Evolutionary conservation across 1,140 invertebrate species (phyloP), one percentile per base, ranked within the genome.

Genomic region (Eupristina koningsbergeri): DNA sequence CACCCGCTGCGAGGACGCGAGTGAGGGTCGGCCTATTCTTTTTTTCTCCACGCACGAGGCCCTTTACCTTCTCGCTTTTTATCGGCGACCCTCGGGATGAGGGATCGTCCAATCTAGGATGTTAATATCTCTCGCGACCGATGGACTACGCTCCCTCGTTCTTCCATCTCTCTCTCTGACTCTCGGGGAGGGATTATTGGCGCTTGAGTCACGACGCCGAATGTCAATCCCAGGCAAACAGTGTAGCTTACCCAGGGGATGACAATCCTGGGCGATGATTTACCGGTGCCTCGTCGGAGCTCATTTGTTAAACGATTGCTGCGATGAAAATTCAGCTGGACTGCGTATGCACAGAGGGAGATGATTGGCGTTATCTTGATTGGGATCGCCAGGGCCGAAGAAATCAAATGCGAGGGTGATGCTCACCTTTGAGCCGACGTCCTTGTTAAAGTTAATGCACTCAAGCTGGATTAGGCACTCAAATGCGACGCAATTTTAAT

Each of bases 251-350:
- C 63, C 63, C 11, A 53, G 50, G 15, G n/a, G n/a, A n/a, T n/a
- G 50, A 53, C 63, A 31, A 64, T 64, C 29, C 31, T 11, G 15
- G 3, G 34, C 64, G 64, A 67, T 39, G 29, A 67, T 67, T 36
- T 39, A 67, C 53, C 53, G 47, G 17, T 50, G 47, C 61, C n/a
- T n/a, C 61, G 8, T 31, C 61, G 64, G 34, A 22, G 64, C 34
- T 67, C 36, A 67, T 71, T 41, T n/a, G 67, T 71, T 41, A 41
- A 71, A 31, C 67, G 67, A 9, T 36, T 45, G 41, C 41, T 7
- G 67, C 39, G 39, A 71, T 71, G 67, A 71, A 71, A 71, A 71
- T 71, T 41, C 41, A 71, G 41, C 67, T 17, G 36, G 64, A 15
- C 13, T 15, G 7, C 3, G 1, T 15, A 2, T 29, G n/a, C 11